Evolutionary conservation across 64 coral and sea anemone species (phyloP).

Genomic region (Actinia tenebrosa): DNA sequence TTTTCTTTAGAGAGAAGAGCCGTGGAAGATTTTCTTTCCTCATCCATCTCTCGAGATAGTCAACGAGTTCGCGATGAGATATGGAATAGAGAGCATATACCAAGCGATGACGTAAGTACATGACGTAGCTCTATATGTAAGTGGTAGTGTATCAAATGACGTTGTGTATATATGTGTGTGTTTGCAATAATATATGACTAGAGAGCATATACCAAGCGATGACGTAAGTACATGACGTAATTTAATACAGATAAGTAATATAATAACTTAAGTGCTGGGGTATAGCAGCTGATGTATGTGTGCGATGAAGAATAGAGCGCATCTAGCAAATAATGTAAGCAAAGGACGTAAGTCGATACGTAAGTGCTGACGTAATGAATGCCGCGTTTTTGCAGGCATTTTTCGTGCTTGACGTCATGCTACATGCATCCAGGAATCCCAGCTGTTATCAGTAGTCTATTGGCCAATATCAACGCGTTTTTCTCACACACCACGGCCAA

Average conservation of each 20-base stretch:
- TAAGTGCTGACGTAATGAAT: neutral
- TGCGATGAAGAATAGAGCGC: too few relatives aligned
- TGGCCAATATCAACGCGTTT: conserved; percentile 97
- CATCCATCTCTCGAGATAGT: conserved; percentile 78
- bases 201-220: conserved; percentile 98
- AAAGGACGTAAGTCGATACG: too few relatives aligned
- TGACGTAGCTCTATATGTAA: neutral
- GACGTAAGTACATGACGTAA: conserved; percentile 73
- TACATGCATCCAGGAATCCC: conserved; percentile 91
- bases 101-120: conserved; percentile 98
- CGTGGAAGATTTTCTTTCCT: conserved; percentile 93
- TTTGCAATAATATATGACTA: conserved; percentile 99
- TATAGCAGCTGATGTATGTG: too few relatives aligned
- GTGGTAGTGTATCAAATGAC: neutral
- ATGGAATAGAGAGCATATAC: conserved; percentile 97
- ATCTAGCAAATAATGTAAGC: too few relatives aligned
- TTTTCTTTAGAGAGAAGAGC: conserved; percentile 64
- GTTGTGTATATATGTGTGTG: neutral
- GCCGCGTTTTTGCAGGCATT: conserved; percentile 62
- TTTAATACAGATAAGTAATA: neutral
- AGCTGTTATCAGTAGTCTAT: conserved; percentile 65
- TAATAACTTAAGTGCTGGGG: too few relatives aligned
- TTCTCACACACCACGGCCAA: conserved; percentile 93
- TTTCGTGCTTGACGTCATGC: conserved; percentile 79
- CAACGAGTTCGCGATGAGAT: conserved; percentile 99